Evolutionary conservation across 1,140 invertebrate species (phyloP).

Genomic region (Saccostrea glomerata): DNA sequence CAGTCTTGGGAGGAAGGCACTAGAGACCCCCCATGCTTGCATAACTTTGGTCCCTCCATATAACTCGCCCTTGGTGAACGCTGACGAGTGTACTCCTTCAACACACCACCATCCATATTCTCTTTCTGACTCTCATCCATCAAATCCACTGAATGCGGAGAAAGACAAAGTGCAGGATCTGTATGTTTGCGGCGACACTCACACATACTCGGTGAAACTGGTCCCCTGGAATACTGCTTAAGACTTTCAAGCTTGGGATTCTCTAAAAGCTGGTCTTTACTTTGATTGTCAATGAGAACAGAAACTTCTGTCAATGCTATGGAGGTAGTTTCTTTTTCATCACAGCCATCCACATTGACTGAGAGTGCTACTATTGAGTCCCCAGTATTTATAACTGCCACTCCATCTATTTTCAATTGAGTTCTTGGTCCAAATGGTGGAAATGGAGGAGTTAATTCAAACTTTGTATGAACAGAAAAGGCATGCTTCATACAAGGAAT

Average conservation of each 20-base stretch:
- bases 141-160: conserved; percentile 35
- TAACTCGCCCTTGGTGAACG: conserved; percentile 48
- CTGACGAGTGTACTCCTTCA: conserved; percentile 54
- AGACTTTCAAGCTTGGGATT: conserved; percentile 43
- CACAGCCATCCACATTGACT: conserved; percentile 50
- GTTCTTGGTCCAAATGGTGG: conserved; percentile 83
- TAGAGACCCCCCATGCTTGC: conserved; percentile 42
- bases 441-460: conserved; percentile 85
- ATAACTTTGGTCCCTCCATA: conserved; percentile 18
- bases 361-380: conserved; percentile 85
- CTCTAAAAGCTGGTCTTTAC: conserved; percentile 39
- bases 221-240: conserved; percentile 39
- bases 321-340: neutral
- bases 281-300: conserved; percentile 8
- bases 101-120: conserved; percentile 50
- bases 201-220: conserved; percentile 46
- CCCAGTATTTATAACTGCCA: conserved; percentile 86
- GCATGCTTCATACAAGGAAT: conserved; percentile 83
- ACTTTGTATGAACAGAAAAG: conserved; percentile 85
- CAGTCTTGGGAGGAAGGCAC: conserved; percentile 47
- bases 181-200: conserved; percentile 44
- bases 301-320: conserved; percentile 38
- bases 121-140: conserved; percentile 59
- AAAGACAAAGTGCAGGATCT: conserved; percentile 7
- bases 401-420: conserved; percentile 83